Evolutionary conservation across 2,797 vertebrate genomes (phyloP), one percentile per base, ranked within the genome.

Genomic region (Enteromius treurensis): DNA sequence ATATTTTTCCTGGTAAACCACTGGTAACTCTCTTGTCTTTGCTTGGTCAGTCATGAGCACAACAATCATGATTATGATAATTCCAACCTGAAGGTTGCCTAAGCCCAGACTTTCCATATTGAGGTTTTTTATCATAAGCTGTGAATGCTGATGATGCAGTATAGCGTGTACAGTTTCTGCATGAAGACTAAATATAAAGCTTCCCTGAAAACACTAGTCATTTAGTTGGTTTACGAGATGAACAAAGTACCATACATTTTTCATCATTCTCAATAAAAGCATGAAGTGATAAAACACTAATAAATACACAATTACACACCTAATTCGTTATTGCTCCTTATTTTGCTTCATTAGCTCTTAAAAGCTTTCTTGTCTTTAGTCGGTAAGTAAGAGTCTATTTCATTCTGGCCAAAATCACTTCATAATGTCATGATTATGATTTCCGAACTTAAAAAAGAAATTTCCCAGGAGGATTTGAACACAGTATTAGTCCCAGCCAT

Each of bases 401-500:
- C 6, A 67, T 40, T 53, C 15, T 8, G 32, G 58, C 34, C 73
- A 26, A 26, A 76, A 76, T 58, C 73, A 40, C 73, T 58, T 76
- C 5, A 70, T 47, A n/a, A 40, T 23, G 7, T 58, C 21, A 76
- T 26, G 26, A 76, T 42, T 76, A 76, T 1, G 7, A 60, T 60
- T 60, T 76, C 34, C 14, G 0, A 60, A 60, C 1, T 76, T 40
- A 37, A 53, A n/a, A 10, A 5, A 74, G 21, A 3, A 14, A 58
- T 21, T 60, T 76, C 34, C 34, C 53, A 60, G 34, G 53, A 58
- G 53, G n/a, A 76, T 10, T 68, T 40, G 53, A 76, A 42, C 74
- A 26, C 53, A 26, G 13, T 6, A 23, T 40, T 23, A 58, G 55
- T 76, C 42, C 8, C 6, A n/a, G 19, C 17, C 45, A 5, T 53